Base-by-base conservation (phyloP, 2,113 vertebrate genomes). In the Prinia subflava region DNA sequence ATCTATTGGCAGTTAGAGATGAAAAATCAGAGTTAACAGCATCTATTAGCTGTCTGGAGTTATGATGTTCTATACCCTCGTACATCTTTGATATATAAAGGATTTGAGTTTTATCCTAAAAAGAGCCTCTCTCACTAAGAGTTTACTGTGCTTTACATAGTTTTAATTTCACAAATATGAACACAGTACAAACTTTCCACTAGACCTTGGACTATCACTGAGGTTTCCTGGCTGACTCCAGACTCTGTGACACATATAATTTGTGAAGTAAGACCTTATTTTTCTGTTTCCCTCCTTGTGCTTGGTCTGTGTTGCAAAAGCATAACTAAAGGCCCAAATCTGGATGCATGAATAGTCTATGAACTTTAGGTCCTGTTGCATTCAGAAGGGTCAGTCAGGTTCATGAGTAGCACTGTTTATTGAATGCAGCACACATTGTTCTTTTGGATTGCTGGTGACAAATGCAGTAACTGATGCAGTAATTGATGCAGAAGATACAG, bases 101-200 rank as follows among this genome's bases (percentile, higher is more conserved):
- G 6, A 41, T 33, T 62, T 35, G 33, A 62, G 11, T 37, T 87
- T 87, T 52, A 55, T 55, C 7, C 13, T 67, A 77, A 73, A 67
- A 5, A 3, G 28, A 65, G 4, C 3, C 8, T 35, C 33, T 57
- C 33, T 57, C 11, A 42, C 46, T 20, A 22, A 81, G 19, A 39
- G 5, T 82, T 65, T 67, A n/a, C 14, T 3, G 0, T 30, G 3
- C 27, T 60, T n/a, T 31, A 59, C 1, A 4, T 23, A 55, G 4
- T 44, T 82, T 77, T 55, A 42, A 22, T 56, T 44, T 68, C 20
- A 3, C n/a, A 50, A 89, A 68, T 20, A 50, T 17, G 53, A 89
- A 74, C 14, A 20, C 23, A 30, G 19, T n/a, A 39, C 28, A 62
- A 84, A 37, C 23, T 50, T 79, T 62, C 33, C 28, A 12, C 0